Evolutionary conservation across 2,888 invertebrate genomes (phyloP).

Genomic region (Campoletis raptor): DNA sequence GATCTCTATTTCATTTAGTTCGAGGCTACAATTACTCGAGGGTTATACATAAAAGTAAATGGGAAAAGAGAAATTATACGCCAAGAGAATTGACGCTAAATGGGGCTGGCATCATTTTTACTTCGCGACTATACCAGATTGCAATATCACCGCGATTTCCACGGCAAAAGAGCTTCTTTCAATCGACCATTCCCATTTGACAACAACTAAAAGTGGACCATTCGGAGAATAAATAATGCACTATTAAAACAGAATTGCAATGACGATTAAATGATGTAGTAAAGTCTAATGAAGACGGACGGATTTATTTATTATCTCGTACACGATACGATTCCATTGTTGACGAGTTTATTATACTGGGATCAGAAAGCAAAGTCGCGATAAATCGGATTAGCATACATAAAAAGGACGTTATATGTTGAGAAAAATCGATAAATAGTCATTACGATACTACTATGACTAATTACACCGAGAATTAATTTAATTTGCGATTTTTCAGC

Average conservation of each 20-base stretch:
- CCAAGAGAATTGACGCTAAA: not conserved
- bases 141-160: not conserved
- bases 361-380: not conserved
- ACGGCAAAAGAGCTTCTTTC: not conserved
- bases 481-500: not conserved
- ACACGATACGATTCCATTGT: not conserved
- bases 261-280: not conserved
- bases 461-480: not conserved
- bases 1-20: slow-evolving; percentile 30
- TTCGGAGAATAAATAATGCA: no score
- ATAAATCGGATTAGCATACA: not conserved
- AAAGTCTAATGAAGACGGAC: not conserved
- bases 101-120: slow-evolving; percentile 3
- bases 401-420: not conserved
- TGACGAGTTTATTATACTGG: not conserved
- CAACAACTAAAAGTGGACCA: not conserved
- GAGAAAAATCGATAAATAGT: slow-evolving; percentile 1
- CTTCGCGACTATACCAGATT: not conserved
- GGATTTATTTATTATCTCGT: not conserved
- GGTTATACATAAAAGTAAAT: slow-evolving; percentile 14
- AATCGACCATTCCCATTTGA: not conserved
- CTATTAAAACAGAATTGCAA: not conserved
- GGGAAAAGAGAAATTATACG: slow-evolving; percentile 37
- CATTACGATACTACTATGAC: not conserved
- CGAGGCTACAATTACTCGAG: slow-evolving; percentile 24